Conservation (phyloP, 2,113 vertebrate species). For the Athene noctua region DNA sequence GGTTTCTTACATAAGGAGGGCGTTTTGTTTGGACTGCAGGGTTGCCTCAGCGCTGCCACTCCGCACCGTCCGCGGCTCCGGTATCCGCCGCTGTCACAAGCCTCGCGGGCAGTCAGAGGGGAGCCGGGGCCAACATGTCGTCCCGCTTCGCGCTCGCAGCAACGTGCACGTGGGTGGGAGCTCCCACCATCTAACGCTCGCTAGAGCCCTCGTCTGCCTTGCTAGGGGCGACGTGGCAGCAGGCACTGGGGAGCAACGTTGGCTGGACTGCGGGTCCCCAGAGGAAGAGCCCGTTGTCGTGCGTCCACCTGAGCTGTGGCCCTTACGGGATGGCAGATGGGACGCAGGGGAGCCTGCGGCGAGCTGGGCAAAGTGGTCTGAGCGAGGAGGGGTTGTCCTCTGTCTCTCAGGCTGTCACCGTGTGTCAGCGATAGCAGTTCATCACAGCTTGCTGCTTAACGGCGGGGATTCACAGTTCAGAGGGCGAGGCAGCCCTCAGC, state of each 20-base stretch:
- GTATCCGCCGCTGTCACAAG: not conserved
- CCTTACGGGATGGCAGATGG: not conserved
- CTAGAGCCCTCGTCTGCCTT: not conserved
- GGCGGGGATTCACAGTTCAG: accelerated
- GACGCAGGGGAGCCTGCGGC: not conserved
- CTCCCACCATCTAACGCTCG: accelerated
- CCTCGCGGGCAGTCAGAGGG: not conserved
- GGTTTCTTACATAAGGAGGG: slow-evolving; percentile 77
- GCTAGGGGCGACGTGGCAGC: accelerated
- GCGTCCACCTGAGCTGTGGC: not conserved
- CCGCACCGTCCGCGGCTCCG: slow-evolving; percentile 14
- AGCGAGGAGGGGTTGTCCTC: not conserved
- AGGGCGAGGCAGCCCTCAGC: not conserved
- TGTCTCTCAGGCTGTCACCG: not conserved
- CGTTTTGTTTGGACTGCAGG: slow-evolving; percentile 63
- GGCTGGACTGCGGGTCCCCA: not conserved
- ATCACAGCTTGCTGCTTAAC: not conserved
- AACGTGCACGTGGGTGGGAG: not conserved
- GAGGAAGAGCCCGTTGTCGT: not conserved
- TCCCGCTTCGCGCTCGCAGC: not conserved
- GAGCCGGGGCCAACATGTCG: accelerated
- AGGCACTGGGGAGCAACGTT: not conserved
- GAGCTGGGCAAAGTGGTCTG: not conserved
- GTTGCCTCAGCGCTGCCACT: slow-evolving; percentile 47
- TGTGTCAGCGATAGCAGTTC: accelerated